Percentiles rank a stretch among this genome's conserved stretches.
Conservation (phyloP, 2,797 vertebrate genomes). For the Catamblyrhynchus diadema region DNA sequence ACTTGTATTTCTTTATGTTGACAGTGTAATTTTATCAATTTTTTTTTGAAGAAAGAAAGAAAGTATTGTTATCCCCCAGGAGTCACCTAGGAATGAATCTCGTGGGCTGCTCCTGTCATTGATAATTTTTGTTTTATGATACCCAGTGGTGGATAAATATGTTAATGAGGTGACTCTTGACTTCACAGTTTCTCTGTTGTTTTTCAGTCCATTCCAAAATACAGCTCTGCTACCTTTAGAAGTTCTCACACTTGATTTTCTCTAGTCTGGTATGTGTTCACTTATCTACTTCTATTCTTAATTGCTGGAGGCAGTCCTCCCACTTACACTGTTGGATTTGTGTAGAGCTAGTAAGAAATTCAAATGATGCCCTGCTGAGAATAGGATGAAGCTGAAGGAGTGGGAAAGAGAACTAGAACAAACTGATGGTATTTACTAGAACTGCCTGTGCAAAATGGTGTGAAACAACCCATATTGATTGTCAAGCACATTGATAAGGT, state of each 20-base stretch:
- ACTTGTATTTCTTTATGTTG: not conserved
- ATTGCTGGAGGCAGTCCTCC: slow-evolving; percentile 9
- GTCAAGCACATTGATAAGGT: not conserved
- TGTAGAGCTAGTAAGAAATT: not conserved
- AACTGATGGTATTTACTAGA: not conserved
- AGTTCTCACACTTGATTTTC: not conserved
- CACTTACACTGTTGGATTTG: not conserved
- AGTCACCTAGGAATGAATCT: not conserved
- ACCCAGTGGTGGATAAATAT: not conserved
- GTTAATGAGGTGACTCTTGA: not conserved
- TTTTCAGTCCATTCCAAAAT: not conserved
- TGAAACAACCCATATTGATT: not conserved
- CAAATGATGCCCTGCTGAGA: not conserved
- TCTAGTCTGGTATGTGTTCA: not conserved
- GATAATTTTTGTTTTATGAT: not conserved
- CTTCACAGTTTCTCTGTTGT: not conserved
- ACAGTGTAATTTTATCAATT: not conserved
- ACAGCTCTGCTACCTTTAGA: not conserved
- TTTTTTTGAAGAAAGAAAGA: not conserved
- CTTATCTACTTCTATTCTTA: not conserved
- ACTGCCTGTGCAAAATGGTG: not conserved
- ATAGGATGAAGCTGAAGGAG: not conserved
- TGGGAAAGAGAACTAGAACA: not conserved
- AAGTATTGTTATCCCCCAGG: not conserved
- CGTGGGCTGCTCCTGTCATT: not conserved